Conservation (phyloP, 2,113 vertebrate species). For the Eidolon helvum region DNA sequence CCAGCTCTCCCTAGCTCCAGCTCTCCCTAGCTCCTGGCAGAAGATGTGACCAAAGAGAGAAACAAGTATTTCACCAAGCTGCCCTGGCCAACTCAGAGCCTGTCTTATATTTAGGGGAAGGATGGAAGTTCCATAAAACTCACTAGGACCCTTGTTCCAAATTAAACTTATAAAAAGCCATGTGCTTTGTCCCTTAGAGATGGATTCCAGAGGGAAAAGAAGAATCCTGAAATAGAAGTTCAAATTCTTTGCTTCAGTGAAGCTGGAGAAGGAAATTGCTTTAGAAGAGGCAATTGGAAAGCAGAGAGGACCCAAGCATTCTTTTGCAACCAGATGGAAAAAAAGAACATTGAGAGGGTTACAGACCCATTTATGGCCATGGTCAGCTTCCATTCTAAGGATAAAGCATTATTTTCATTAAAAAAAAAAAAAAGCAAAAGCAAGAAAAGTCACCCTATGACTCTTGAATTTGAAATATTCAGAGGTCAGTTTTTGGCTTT, state of each 20-base stretch:
- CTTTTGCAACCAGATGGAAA: background rate
- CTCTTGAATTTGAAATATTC: background rate
- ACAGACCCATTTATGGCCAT: background rate
- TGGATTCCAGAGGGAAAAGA: background rate
- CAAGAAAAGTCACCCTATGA: background rate
- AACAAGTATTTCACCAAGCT: background rate
- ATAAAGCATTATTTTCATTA: background rate
- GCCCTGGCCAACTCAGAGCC: background rate
- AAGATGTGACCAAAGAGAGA: background rate
- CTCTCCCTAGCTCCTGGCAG: too few species aligned
- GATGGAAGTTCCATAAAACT: background rate
- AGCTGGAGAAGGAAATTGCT: background rate
- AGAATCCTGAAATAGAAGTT: background rate
- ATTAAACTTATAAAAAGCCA: background rate
- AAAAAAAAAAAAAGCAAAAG: background rate
- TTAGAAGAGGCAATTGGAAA: background rate
- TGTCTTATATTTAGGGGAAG: background rate
- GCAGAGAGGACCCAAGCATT: background rate
- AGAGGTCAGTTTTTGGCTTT: constrained; percentile 42
- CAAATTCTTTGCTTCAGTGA: background rate
- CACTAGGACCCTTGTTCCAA: background rate
- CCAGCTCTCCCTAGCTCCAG: background rate
- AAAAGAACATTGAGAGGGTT: accelerated
- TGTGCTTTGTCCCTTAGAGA: background rate
- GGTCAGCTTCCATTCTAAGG: background rate